phyloP scores from a whole-genome alignment of 2,888 invertebrate genomes.

The Drosophila imparisetae region DNA sequence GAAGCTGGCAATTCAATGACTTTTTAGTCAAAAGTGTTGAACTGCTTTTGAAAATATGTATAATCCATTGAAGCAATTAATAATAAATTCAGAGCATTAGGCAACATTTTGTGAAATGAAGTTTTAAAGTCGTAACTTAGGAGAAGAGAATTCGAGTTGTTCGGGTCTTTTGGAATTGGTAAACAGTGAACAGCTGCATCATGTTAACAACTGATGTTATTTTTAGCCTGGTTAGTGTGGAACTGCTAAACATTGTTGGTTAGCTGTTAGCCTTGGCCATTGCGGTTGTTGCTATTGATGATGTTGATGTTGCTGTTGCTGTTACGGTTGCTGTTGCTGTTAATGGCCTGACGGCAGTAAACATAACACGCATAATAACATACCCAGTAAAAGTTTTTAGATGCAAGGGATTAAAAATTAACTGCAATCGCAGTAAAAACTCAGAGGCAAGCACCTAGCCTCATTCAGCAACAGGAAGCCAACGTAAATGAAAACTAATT shows the following conservation, averaged over 20 bases:
- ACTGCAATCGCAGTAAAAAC: slow-evolving; percentile 63
- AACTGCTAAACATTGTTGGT: slow-evolving; percentile 31
- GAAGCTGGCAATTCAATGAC: slow-evolving; percentile 6
- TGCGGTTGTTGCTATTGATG: slow-evolving; percentile 20
- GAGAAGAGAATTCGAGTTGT: slow-evolving; percentile 3
- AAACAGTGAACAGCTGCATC: slow-evolving; percentile 9
- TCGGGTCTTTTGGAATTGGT: slow-evolving; percentile 17
- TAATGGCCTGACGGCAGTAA: slow-evolving; percentile 40
- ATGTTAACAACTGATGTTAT: slow-evolving; percentile 29
- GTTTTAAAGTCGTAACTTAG: not conserved
- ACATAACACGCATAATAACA: slow-evolving; percentile 75
- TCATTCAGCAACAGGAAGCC: slow-evolving; percentile 37
- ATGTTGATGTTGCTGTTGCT: slow-evolving; percentile 20
- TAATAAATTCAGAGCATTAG: not conserved
- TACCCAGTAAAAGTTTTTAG: slow-evolving; percentile 70
- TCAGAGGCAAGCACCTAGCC: slow-evolving; percentile 13
- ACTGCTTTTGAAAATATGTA: too few species aligned
- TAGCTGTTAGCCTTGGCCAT: slow-evolving; percentile 42
- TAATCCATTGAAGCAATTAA: not conserved
- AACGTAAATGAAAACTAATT: slow-evolving; percentile 81
- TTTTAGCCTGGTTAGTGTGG: slow-evolving; percentile 58
- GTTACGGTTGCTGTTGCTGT: slow-evolving; percentile 22
- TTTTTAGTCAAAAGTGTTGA: slow-evolving; percentile 4
- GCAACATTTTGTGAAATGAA: not conserved
- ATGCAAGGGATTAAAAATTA: slow-evolving; percentile 74